These are phyloP conservation scores for Euwallacea similis DNA, from an alignment of 1,140 invertebrate species.

Conservation along the genomic window DNA sequence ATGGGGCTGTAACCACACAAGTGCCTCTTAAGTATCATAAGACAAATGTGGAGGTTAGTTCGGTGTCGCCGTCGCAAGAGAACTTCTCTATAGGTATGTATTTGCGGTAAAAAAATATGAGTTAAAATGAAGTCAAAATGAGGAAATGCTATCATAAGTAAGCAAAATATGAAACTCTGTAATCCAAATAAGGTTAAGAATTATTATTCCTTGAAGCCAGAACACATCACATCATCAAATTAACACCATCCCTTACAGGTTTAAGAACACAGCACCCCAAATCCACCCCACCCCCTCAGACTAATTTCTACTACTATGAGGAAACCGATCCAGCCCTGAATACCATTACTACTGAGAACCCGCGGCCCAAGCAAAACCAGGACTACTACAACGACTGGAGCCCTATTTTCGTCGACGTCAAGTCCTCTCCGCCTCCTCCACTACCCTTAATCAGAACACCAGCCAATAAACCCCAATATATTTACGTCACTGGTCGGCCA, in stretches of 20 bases:
- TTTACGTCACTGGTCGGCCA: slow-evolving; percentile 44
- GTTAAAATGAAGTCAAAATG: no score
- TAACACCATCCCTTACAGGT: not conserved
- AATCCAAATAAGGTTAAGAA: no score
- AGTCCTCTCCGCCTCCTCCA: slow-evolving; percentile 1
- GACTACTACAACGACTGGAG: slow-evolving; percentile 52
- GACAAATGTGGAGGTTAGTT: slow-evolving; percentile 48
- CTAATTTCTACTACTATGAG: slow-evolving; percentile 63
- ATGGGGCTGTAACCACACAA: not conserved
- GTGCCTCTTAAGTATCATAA: not conserved
- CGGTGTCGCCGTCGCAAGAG: no score
- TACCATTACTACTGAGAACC: slow-evolving; percentile 52
- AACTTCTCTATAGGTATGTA: no score
- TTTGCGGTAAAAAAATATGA: no score
- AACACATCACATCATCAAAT: not conserved
- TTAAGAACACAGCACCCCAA: slow-evolving; percentile 16
- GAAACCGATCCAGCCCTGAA: slow-evolving; percentile 41
- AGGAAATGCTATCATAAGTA: no score
- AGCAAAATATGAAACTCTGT: no score
- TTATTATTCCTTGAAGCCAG: no score
- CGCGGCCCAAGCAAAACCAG: slow-evolving; percentile 52
- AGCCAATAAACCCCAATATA: slow-evolving; percentile 41
- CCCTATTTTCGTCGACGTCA: slow-evolving; percentile 42
- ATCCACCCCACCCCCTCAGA: slow-evolving; percentile 55
- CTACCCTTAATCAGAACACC: not conserved